Evolutionary conservation across 1,140 invertebrate species (phyloP).

Genomic region (Drosophila tristis): DNA sequence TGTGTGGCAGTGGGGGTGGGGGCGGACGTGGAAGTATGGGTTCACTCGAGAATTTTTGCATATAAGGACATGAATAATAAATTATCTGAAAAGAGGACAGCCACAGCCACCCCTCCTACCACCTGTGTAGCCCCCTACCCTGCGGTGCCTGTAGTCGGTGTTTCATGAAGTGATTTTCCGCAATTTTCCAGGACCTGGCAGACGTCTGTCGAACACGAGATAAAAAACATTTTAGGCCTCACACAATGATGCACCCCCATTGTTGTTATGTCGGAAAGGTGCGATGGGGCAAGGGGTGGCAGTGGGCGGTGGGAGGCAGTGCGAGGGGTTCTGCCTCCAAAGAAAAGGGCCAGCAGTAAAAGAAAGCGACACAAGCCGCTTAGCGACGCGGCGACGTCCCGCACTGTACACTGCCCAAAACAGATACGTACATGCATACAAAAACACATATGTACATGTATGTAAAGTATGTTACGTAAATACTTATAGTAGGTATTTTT

Average conservation of each 20-base stretch:
- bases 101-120: not conserved
- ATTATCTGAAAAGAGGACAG: slow-evolving; percentile 55
- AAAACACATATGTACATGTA: too few species aligned
- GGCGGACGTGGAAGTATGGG: slow-evolving; percentile 1
- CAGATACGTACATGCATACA: too few species aligned
- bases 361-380: slow-evolving; percentile 54
- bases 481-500: too few species aligned
- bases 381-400: slow-evolving; percentile 30
- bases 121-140: not conserved
- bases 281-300: too few species aligned
- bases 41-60: slow-evolving; percentile 42
- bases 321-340: not conserved
- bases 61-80: slow-evolving; percentile 78
- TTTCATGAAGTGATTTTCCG: slow-evolving; percentile 78
- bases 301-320: not conserved
- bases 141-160: slow-evolving; percentile 38
- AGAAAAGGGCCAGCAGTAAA: slow-evolving; percentile 17
- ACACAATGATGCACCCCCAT: slow-evolving; percentile 45
- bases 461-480: too few species aligned
- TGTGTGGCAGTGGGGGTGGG: not conserved
- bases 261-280: slow-evolving; percentile 46
- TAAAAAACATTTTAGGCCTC: slow-evolving; percentile 64
- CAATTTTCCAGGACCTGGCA: slow-evolving; percentile 58
- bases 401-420: slow-evolving; percentile 12
- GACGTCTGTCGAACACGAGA: slow-evolving; percentile 76